Percentiles rank a stretch among this genome's conserved stretches.
Evolutionary conservation across 2,113 vertebrate species (phyloP).

Genomic region (Psophia crepitans): DNA sequence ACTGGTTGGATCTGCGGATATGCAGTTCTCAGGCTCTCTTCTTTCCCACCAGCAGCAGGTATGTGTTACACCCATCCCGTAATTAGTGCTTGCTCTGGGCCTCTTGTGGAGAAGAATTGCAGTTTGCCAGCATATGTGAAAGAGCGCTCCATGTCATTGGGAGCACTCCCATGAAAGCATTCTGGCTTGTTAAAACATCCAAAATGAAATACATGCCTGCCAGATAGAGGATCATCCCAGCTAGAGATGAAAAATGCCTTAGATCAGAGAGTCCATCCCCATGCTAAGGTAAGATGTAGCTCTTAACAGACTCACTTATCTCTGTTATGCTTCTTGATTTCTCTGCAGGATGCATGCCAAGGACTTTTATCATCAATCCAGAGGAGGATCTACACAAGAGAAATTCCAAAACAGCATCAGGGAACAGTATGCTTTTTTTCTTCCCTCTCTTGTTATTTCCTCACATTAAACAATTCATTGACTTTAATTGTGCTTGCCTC

Average conservation of each 20-base stretch:
- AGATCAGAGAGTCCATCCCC: neutral
- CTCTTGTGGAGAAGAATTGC: constrained; percentile 26
- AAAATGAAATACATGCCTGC: constrained; percentile 13
- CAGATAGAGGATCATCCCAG: neutral
- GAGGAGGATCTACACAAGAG: neutral
- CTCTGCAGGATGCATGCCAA: neutral
- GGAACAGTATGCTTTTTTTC: neutral
- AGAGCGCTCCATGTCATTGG: neutral
- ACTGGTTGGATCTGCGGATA: rapidly evolving
- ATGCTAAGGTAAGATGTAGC: neutral
- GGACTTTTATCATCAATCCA: neutral
- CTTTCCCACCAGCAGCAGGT: constrained; percentile 36
- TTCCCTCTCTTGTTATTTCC: constrained; percentile 28
- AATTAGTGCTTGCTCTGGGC: constrained; percentile 23
- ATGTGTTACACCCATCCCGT: constrained; percentile 27
- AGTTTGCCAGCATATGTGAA: constrained; percentile 1
- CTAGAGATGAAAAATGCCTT: neutral
- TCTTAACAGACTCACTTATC: neutral
- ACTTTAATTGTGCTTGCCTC: constrained; percentile 33
- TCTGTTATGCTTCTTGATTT: constrained; percentile 2
- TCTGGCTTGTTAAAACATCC: neutral
- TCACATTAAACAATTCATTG: constrained; percentile 62
- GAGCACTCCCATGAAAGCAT: constrained; percentile 11
- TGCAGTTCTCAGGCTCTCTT: neutral
- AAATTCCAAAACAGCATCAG: constrained; percentile 18